phyloP scores from a whole-genome alignment of 2,113 vertebrate genomes.

The Glaucomys volans region DNA sequence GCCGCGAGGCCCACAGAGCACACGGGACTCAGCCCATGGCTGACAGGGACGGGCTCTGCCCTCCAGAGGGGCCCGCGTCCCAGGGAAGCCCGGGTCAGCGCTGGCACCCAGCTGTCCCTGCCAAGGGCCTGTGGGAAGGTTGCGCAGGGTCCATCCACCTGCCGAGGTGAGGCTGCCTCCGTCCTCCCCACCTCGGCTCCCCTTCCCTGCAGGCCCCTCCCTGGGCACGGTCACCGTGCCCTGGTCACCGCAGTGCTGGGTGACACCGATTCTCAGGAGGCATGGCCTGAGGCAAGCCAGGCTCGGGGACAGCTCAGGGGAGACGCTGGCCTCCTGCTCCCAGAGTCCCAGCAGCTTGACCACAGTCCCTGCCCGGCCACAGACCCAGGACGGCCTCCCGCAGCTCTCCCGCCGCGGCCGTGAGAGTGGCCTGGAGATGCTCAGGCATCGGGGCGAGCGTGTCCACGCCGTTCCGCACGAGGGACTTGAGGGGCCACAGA shows the following conservation, averaged over 20 bases:
- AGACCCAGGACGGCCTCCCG: too few relatives aligned
- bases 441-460: too few relatives aligned
- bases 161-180: too few relatives aligned
- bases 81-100: too few relatives aligned
- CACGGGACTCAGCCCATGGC: background rate
- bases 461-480: background rate
- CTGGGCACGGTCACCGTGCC: accelerated
- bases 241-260: background rate
- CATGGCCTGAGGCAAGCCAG: too few relatives aligned
- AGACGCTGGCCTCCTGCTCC: background rate
- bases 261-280: background rate
- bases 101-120: background rate
- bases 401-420: too few relatives aligned
- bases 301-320: background rate
- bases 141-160: too few relatives aligned
- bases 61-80: too few relatives aligned
- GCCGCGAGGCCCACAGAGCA: background rate
- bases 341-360: too few relatives aligned
- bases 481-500: background rate
- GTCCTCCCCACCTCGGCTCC: background rate
- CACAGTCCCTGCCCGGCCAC: too few relatives aligned
- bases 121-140: background rate
- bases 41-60: background rate
- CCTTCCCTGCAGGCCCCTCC: background rate
- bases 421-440: background rate